A percentile compares a stretch with the other conserved stretches of the same genome.
Conservation (phyloP, 2,888 invertebrate species). For the Ischnura elegans region DNA sequence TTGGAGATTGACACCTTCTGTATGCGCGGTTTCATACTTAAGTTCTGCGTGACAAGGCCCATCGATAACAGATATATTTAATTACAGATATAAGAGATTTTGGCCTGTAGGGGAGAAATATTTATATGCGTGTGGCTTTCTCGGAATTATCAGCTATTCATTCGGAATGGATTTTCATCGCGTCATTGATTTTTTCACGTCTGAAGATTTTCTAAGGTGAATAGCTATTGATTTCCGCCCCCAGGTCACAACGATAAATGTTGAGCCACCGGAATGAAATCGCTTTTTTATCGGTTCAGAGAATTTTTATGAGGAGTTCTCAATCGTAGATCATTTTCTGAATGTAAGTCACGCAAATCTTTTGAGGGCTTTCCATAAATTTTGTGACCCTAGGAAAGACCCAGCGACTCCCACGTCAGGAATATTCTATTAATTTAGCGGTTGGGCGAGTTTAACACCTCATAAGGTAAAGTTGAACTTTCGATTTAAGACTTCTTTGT, state of each 20-base stretch:
- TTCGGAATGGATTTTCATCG: not conserved
- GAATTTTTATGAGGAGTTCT: constrained; percentile 47
- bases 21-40: not conserved
- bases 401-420: constrained; percentile 13
- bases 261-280: constrained; percentile 39
- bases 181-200: constrained; percentile 44
- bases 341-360: constrained; percentile 48
- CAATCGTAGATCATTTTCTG: constrained; percentile 52
- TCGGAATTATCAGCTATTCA: constrained; percentile 13
- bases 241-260: constrained; percentile 37
- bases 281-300: constrained; percentile 36
- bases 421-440: not conserved
- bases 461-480: not conserved
- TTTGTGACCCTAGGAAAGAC: not conserved
- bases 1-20: not conserved
- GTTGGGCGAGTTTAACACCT: not conserved
- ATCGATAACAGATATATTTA: too few relatives aligned
- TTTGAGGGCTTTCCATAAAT: constrained; percentile 43
- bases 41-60: too few relatives aligned
- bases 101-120: not conserved
- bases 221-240: constrained; percentile 39
- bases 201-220: constrained; percentile 25
- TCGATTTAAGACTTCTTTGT: not conserved
- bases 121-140: not conserved
- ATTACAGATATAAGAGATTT: too few relatives aligned